Base-by-base conservation (phyloP, 2,797 vertebrate genomes). In the Acomys russatus region DNA sequence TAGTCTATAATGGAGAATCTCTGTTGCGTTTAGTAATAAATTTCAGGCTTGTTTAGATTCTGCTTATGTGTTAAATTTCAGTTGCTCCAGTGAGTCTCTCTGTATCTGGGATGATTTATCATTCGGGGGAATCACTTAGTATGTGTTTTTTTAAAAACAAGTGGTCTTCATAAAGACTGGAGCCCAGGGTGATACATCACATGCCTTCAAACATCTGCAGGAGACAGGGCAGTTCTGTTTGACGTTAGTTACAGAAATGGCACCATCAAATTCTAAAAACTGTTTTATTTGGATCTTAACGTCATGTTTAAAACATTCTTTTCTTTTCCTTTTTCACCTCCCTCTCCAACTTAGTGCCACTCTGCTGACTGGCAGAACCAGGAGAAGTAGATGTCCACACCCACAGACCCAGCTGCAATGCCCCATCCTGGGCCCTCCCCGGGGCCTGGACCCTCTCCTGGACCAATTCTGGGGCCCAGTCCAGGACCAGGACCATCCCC, bases 401-500 rank as follows among this genome's bases (percentile, higher is more conserved):
- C 99, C 95, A 99, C 99, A 96, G 99, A 99, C 97, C 98, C 99
- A 82, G 99, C 99, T 92, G 97, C 99, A 92, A 99, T 99, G 99
- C 99, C 99, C 98, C 99, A 99, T 98, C 99, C 99, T 92, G 99
- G 99, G 95, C 99, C 99, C 95, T 99, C 99, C 5, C 99, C 99
- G 11, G 99, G 99, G 96, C 99, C 99, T 4, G 99, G 99, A 49
- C 99, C 99, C 56, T 99, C 99, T 89, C 99, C 99, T 63, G 99
- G 99, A 95, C 99, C 99, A 49, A 99, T 99, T 97, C 98, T 99
- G 74, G 99, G 99, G 88, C 99, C 99, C 61, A 99, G 99, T 94
- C 99, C 99, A 88, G 99, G 99, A 97, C 99, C 99, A 4, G 99
- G 99, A 8, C 99, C 99, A 0, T 99, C 99, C 94, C 99, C 99